Evolutionary conservation across 2,113 vertebrate species (phyloP), one percentile per base, ranked within the genome.

Genomic region (Zonotrichia leucophrys): DNA sequence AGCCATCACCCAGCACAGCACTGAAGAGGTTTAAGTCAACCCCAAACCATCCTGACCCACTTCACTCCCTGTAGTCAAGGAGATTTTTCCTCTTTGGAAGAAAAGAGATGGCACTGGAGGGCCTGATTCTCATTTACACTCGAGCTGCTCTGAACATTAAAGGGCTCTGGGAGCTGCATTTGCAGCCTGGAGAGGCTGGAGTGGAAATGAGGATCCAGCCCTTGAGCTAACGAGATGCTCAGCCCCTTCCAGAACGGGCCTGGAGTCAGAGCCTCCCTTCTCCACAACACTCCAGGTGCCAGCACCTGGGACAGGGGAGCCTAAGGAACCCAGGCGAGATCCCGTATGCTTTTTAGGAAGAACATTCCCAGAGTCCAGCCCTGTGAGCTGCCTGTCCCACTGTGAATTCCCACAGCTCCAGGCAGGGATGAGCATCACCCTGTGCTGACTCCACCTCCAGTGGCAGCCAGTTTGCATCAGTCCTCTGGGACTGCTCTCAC

Each of bases 71-170:
- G 82, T 55, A 96, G 95, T 85, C 95, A 93, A 94, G 82, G 87
- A 91, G 92, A 84, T 42, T 41, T 84, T 82, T 78, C 68, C 82
- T 73, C 84, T 82, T 74, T 82, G 87, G 67, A 76, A 86, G 83
- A 83, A 68, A 92, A 83, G 76, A 56, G 77, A 63, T 59, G 77
- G 64, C 87, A 75, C 95, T 91, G 92, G 72, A 95, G 87, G 92
- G 83, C 70, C 88, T 90, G 75, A 68, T 85, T 90, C 72, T 90
- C 79, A 85, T 95, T 91, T 95, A 53, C 85, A 90, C 95, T 96
- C 27, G 79, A 95, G 79, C 67, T 90, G 75, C 78, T 92, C 55
- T 7, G 23, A 95, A 64, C 75, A 88, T 64, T 35, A 79, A 90
- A 92, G 82, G 78, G 85, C 44, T 72, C 69, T 30, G 9, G 66